Base-by-base conservation (phyloP, 2,113 vertebrate species). In the Oreocharis arfaki region DNA sequence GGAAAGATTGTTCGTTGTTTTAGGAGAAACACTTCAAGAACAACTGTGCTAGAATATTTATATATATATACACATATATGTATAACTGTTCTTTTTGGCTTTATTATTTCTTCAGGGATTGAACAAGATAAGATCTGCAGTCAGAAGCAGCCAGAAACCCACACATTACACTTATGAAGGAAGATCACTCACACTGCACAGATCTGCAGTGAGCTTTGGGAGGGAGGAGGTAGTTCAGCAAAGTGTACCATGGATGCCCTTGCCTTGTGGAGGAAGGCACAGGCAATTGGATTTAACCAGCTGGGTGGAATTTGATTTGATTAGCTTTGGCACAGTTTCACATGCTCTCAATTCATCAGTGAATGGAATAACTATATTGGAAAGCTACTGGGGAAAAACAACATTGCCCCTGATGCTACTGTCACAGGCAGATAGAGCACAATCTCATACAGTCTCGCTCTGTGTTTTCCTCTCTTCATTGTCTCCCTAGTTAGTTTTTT, bases 261-360 rank as follows among this genome's bases (percentile, higher is more conserved):
- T 64, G 65, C 73, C 52, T 30, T 80, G 71, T 49, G 65, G 53
- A 77, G 39, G 69, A 87, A 84, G 41, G 61, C 92, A 59, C 23
- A 5, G 35, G 68, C 94, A 74, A 59, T 63, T 84, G 91, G 74
- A 73, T 91, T 95, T 80, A 95, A 81, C 68, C 91, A 81, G 65
- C 94, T 95, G 95, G 47, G 76, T 87, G 78, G 70, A 93, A 93
- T 95, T 95, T 71, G 49, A 68, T 60, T 81, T 89, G 89, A 91
- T 96, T 91, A 79, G 75, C 75, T 88, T 65, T 96, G 93, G 93
- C 95, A 94, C 74, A 63, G 53, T 90, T 97, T 95, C 87, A 87
- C 53, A 49, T 71, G 52, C 56, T 81, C 87, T 64, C 82, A 84
- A 91, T 95, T 81, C 77, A 75, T 87, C 84, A 61, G 61, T 93